Base-by-base conservation (phyloP, 2,113 vertebrate genomes). In the Centrocercus urophasianus region DNA sequence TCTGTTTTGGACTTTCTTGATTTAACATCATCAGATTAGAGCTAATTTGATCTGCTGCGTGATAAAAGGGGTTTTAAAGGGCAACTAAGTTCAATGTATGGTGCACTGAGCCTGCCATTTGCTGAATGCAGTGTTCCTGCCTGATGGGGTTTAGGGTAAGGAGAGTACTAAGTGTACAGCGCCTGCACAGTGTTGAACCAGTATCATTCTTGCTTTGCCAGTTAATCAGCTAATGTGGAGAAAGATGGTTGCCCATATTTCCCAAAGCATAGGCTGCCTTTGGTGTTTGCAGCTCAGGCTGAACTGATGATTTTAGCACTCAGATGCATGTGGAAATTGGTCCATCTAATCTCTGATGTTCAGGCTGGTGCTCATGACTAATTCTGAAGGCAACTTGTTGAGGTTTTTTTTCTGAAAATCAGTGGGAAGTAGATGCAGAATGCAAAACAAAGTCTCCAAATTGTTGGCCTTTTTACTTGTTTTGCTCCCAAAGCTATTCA, bases 41-140 rank as follows among this genome's bases (percentile, higher is more conserved):
- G 30, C 5, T 72, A 32, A 93, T 80, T 85, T 88, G 64, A 38
- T 80, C 14, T 13, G 2, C 6, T 65, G 2, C 43, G 11, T 54
- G 28, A 34, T 45, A 27, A 88, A 80, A 1, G 5, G 14, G 4
- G 45, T 73, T 85, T 76, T 30, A 43, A 83, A 88, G 83, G 54
- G 13, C 59, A 90, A 42, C 14, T 6, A 57, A 17, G 32, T 64
- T 82, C 14, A 72, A 12, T 24, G 24, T 1, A 1, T 8, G 5
- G 30, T 1, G 1, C n/a, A 47, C 8, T 0, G 4, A 64, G 48
- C 20, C 20, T 82, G 24, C 15, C 18, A 15, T 57, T 69, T 81
- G 13, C 34, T 34, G 42, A 59, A 18, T 9, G 10, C 1, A 2
- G 10, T 10, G 27, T 1, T 1, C 50, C 11, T 3, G 34, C 15